A percentile compares a stretch with the other conserved stretches of the same genome.
Conservation (phyloP, 2,888 invertebrate species). For the Hypomecis atomaria region DNA sequence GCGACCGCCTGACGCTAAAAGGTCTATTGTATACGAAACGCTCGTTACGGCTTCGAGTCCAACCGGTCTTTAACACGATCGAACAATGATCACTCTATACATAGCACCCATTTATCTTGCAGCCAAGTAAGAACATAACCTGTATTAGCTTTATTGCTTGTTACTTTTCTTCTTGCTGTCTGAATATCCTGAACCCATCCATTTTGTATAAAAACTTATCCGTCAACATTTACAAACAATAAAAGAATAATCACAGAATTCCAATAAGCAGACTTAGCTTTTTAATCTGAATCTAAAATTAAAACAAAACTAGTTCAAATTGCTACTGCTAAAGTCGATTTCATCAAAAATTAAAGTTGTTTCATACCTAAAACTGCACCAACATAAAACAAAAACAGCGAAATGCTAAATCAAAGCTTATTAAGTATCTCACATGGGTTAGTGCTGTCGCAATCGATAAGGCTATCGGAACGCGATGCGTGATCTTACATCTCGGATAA, state of each 20-base stretch:
- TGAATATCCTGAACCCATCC: background rate
- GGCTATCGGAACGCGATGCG: conserved; percentile 74
- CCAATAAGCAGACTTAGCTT: background rate
- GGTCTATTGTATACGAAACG: conserved; percentile 83
- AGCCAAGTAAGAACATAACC: conserved; percentile 39
- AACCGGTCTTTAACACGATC: conserved; percentile 82
- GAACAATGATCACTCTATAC: conserved; percentile 82
- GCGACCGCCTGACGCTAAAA: conserved; percentile 81
- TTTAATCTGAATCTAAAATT: too few species aligned
- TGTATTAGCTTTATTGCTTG: conserved; percentile 49
- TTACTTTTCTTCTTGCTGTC: conserved; percentile 24
- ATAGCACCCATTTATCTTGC: conserved; percentile 69
- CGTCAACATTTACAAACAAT: background rate
- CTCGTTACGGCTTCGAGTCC: conserved; percentile 75
- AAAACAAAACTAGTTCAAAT: too few species aligned
- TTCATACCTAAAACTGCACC: too few species aligned
- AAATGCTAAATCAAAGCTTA: conserved; percentile 69
- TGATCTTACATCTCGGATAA: conserved; percentile 79
- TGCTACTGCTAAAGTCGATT: too few species aligned
- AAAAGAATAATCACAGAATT: background rate
- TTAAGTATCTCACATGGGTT: conserved; percentile 72
- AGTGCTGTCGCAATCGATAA: conserved; percentile 72
- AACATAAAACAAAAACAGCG: conserved; percentile 57
- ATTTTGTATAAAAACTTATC: too few species aligned
- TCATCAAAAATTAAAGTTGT: too few species aligned